These are phyloP conservation scores for Platyura marginata DNA, from an alignment of 1,140 invertebrate species.

Conservation along the genomic window DNA sequence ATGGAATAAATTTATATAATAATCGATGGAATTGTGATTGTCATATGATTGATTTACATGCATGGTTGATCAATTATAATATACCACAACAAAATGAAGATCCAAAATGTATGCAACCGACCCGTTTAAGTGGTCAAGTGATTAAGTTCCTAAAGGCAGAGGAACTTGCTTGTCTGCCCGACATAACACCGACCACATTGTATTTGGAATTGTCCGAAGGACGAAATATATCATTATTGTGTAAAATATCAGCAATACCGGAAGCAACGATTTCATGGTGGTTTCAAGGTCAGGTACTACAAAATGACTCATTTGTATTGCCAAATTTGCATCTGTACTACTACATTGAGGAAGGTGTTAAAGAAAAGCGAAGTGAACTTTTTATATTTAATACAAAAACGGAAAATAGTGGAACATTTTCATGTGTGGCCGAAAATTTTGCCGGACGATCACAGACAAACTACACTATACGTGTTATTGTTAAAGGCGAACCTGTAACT, in stretches of 20 bases:
- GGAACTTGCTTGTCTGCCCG: constrained; percentile 68
- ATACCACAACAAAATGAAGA: constrained; percentile 50
- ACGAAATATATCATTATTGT: constrained; percentile 57
- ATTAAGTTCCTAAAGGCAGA: constrained; percentile 47
- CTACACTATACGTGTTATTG: constrained; percentile 52
- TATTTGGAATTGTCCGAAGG: constrained; percentile 59
- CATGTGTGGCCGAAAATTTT: constrained; percentile 62
- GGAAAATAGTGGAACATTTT: constrained; percentile 63
- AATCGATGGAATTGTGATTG: constrained; percentile 86
- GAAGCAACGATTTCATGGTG: constrained; percentile 62
- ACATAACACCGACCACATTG: constrained; percentile 46
- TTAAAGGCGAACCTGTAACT: constrained; percentile 47
- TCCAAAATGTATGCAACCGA: constrained; percentile 54
- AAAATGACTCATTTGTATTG: constrained; percentile 44
- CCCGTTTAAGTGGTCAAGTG: constrained; percentile 38
- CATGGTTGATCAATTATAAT: constrained; percentile 57
- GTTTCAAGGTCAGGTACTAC: constrained; percentile 55
- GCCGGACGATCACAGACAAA: constrained; percentile 57
- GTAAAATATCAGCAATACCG: constrained; percentile 57
- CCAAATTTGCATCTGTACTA: constrained; percentile 43
- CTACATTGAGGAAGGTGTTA: constrained; percentile 43
- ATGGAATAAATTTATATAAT: constrained; percentile 61
- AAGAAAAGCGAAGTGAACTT: constrained; percentile 53
- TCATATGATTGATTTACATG: constrained; percentile 48
- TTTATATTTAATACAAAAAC: constrained; percentile 52